phyloP scores from a whole-genome alignment of 2,113 vertebrate species.

The Anoplopoma fimbria region DNA sequence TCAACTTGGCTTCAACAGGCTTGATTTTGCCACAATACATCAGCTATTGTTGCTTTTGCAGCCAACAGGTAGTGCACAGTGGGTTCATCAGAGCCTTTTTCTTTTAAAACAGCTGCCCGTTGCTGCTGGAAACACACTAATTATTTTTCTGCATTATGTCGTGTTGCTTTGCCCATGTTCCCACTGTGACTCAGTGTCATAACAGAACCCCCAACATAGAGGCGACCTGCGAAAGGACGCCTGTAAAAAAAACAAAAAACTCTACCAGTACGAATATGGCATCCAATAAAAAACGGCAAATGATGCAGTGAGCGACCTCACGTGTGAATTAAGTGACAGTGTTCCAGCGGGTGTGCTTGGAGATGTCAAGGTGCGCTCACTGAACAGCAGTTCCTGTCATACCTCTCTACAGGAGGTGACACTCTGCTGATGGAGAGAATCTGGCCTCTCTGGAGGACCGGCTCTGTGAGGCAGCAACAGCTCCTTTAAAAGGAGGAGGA shows the following conservation, averaged over 20 bases:
- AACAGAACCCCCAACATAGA: slow-evolving; percentile 11
- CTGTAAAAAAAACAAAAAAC: too few relatives aligned
- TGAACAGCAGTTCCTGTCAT: slow-evolving; percentile 59
- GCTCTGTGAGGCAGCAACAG: slow-evolving; percentile 25
- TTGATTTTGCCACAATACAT: background rate
- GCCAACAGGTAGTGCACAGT: background rate
- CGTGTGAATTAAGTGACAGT: slow-evolving; percentile 20
- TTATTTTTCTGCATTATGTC: background rate
- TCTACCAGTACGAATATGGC: background rate
- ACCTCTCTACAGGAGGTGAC: slow-evolving; percentile 51
- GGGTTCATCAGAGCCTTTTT: background rate
- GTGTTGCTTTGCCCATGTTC: background rate
- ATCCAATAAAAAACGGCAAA: slow-evolving; percentile 10
- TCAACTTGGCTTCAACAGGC: background rate
- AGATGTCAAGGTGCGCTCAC: slow-evolving; percentile 50
- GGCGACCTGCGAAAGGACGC: background rate
- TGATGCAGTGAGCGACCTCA: slow-evolving; percentile 33
- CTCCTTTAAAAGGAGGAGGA: background rate
- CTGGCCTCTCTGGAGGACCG: slow-evolving; percentile 22
- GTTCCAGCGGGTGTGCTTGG: slow-evolving; percentile 44
- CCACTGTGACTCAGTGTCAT: background rate
- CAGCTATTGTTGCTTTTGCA: background rate
- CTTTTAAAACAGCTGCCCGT: background rate
- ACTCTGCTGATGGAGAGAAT: slow-evolving; percentile 55
- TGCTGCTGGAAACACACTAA: background rate